These are phyloP conservation scores for Chirona hameri DNA, from an alignment of 2,888 invertebrate genomes.

Conservation along the genomic window DNA sequence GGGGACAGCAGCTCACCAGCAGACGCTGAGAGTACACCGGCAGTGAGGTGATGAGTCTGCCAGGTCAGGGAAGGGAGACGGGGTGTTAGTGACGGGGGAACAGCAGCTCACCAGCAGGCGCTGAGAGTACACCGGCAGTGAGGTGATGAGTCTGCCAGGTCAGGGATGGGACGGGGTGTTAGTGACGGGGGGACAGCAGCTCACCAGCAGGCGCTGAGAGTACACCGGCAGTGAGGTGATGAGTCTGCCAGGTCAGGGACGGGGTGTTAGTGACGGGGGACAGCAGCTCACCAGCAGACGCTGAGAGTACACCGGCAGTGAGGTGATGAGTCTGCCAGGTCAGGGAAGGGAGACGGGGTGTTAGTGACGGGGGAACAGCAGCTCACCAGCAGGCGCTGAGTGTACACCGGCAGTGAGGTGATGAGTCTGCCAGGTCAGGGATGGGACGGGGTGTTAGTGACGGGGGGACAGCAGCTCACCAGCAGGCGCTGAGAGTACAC, in stretches of 20 bases:
- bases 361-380: slow-evolving; percentile 46
- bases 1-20: slow-evolving; percentile 81
- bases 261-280: too few species aligned
- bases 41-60: slow-evolving; percentile 52
- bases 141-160: too few species aligned
- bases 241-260: too few species aligned
- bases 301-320: slow-evolving; percentile 85
- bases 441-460: too few species aligned
- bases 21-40: slow-evolving; percentile 88
- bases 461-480: slow-evolving; percentile 75
- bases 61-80: not conserved
- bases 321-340: slow-evolving; percentile 35
- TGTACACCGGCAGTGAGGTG: slow-evolving; percentile 71
- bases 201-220: slow-evolving; percentile 81
- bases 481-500: slow-evolving; percentile 86
- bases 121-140: not conserved
- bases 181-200: too few species aligned
- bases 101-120: not conserved
- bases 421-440: slow-evolving; percentile 33
- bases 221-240: slow-evolving; percentile 66
- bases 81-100: not conserved
- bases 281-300: slow-evolving; percentile 61
- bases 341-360: too few species aligned
- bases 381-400: slow-evolving; percentile 76
- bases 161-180: not conserved